Base-by-base conservation (phyloP, 1,140 invertebrate species). In the Tachypleus tridentatus region DNA sequence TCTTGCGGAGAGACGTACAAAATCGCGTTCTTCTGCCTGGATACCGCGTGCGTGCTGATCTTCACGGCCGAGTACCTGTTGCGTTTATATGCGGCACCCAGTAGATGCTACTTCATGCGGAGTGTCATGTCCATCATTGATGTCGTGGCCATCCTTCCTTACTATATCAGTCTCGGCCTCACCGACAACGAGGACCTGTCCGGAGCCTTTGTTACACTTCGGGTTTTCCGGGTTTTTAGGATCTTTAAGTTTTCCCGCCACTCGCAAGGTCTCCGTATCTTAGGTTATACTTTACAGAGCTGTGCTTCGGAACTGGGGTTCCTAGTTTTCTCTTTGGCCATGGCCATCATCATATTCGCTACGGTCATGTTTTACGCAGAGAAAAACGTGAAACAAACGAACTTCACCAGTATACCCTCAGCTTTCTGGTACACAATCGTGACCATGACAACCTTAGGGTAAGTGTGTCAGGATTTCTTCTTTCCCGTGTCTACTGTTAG, bases 401-500 rank as follows among this genome's bases (percentile, higher is more conserved):
- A 90, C 77, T 99, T 99, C 82, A 98, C 94, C 61, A 97, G 93
- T 74, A 99, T 99, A 80, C 97, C 97, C 64, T 92, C 95, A 49
- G 94, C 97, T 68, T 99, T 98, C 79, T 99, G 97, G 97, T 99
- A 99, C 81, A 99, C 97, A 71, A 99, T 99, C 73, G 97, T 99
- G 73, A 99, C 97, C 66, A 97, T 98, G 94, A 99, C 97, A 64
- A 99, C 97, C 54, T 81, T 99, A 67, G 96, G 96, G 94, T 97
- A 79, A 93, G 91, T 89, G 51, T 10, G 11, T 54, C 54, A 11
- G 60, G 5, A 49, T 10, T 51, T 29, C 29, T 29, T 29, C 2
- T 29, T 29, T 29, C 29, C 29, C 29, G 29, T 29, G 29, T 29
- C 29, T 29, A 29, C 29, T 29, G 29, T 29, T 29, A 29, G 29